Evolutionary conservation across 2,888 invertebrate genomes (phyloP).

Genomic region (Lasiommata megera): DNA sequence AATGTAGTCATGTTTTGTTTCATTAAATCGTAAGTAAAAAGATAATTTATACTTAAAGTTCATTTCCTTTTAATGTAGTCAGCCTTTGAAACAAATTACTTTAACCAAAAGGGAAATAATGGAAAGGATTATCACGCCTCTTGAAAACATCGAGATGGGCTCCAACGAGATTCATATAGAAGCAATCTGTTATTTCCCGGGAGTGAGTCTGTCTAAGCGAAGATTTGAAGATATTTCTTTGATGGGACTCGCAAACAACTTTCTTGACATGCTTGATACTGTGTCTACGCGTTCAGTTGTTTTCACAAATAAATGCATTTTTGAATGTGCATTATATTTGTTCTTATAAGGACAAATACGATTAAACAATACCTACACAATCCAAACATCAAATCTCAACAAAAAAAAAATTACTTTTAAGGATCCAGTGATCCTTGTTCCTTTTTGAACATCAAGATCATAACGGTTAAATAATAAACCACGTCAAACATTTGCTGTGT

Average conservation of each 20-base stretch:
- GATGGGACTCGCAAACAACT: slow-evolving; percentile 50
- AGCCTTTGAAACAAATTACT: slow-evolving; percentile 43
- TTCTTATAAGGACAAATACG: no score
- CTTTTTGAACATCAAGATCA: no score
- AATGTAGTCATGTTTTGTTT: no score
- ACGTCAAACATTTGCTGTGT: no score
- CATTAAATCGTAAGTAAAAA: background rate
- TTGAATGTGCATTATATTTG: no score
- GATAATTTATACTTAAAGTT: background rate
- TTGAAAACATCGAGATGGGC: slow-evolving; percentile 57
- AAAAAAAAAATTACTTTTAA: no score
- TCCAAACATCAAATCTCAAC: no score
- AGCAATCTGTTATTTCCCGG: slow-evolving; percentile 66
- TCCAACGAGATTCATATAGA: slow-evolving; percentile 35
- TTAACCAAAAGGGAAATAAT: slow-evolving; percentile 34
- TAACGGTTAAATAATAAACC: no score
- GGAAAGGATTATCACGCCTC: slow-evolving; percentile 58
- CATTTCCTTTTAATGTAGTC: slow-evolving; percentile 21
- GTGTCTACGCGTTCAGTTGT: no score
- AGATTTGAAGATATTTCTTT: slow-evolving; percentile 58
- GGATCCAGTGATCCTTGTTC: no score
- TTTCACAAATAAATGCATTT: no score
- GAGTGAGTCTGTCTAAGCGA: slow-evolving; percentile 46
- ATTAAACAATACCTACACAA: no score
- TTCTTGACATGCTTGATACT: slow-evolving; percentile 42